Conservation (phyloP, 2,113 vertebrate genomes). For the Zosterops lateralis region DNA sequence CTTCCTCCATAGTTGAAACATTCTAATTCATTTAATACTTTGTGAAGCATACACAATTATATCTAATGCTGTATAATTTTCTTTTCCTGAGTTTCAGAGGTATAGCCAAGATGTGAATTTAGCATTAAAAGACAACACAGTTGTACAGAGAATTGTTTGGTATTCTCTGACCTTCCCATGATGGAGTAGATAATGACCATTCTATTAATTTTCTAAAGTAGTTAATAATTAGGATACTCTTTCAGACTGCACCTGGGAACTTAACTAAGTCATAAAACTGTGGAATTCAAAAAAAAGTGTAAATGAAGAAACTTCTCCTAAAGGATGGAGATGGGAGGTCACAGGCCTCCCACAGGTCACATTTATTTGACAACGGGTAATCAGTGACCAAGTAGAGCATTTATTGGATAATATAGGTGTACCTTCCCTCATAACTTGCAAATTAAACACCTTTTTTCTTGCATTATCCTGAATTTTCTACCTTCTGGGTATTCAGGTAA, state of each 20-base stretch:
- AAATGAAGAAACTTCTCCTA: not conserved
- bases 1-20: not conserved
- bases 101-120: not conserved
- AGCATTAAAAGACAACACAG: not conserved
- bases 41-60: not conserved
- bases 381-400: not conserved
- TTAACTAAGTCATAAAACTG: not conserved
- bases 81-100: not conserved
- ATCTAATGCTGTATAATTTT: not conserved
- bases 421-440: not conserved
- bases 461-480: not conserved
- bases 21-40: not conserved
- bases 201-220: not conserved
- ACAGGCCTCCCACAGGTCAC: not conserved
- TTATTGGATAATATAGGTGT: not conserved
- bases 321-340: not conserved
- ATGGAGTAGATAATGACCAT: not conserved
- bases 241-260: not conserved
- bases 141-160: not conserved
- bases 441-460: accelerated
- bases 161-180: not conserved
- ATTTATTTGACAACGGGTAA: not conserved
- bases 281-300: not conserved
- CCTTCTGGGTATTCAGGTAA: not conserved
- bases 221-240: not conserved